Conservation (phyloP, 2,113 vertebrate species). For the Pelecanus crispus region DNA sequence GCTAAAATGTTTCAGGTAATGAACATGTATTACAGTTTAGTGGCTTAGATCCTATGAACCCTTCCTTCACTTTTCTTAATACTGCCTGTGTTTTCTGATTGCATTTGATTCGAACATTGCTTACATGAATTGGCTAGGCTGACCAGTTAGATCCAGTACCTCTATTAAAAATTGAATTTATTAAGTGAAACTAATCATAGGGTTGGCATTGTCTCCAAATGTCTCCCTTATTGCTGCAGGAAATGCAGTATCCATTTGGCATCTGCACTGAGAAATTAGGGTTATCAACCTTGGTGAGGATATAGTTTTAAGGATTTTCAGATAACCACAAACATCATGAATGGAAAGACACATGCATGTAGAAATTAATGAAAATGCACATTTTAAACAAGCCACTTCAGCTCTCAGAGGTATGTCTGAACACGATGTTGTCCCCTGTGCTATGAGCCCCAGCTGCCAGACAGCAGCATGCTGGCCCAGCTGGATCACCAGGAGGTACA, state of each 20-base stretch:
- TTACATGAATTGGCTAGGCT: neutral
- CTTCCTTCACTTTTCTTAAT: neutral
- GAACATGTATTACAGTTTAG: neutral
- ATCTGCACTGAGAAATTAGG: neutral
- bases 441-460: neutral
- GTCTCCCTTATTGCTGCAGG: neutral
- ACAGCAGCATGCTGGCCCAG: neutral
- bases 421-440: fast-evolving
- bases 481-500: neutral
- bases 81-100: neutral
- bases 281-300: neutral
- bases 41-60: neutral
- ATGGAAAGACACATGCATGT: fast-evolving
- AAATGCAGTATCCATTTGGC: neutral
- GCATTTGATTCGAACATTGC: neutral
- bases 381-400: neutral
- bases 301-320: neutral
- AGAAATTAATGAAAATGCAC: neutral
- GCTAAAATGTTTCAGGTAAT: neutral
- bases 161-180: neutral
- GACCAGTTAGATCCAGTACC: neutral
- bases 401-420: neutral
- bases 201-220: neutral
- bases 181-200: neutral
- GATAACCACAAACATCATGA: neutral